A percentile compares a stretch with the other conserved stretches of the same genome.
Evolutionary conservation across 1,140 invertebrate species (phyloP).

Genomic region (Dinoponera quadriceps): DNA sequence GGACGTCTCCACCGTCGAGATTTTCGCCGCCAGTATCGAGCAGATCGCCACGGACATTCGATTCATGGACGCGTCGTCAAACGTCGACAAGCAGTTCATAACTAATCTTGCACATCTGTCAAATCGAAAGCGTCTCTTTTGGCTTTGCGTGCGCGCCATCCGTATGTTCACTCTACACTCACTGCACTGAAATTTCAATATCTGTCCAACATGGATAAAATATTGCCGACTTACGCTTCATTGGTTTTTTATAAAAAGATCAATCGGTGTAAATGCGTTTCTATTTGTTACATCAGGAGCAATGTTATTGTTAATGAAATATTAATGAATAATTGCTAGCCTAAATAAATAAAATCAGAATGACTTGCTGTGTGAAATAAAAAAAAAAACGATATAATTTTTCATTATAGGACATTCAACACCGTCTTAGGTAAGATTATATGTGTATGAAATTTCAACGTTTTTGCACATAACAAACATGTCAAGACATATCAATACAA

Average conservation of each 20-base stretch:
- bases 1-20: constrained; percentile 91
- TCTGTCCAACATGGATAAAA: not conserved
- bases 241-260: constrained; percentile 6
- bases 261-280: constrained; percentile 20
- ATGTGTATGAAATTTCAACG: too few species aligned
- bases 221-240: constrained; percentile 2
- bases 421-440: not conserved
- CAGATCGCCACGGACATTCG: constrained; percentile 94
- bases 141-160: not conserved
- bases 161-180: not conserved
- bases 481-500: constrained; percentile 5
- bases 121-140: constrained; percentile 34
- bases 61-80: constrained; percentile 91
- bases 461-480: not conserved
- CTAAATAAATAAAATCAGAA: constrained; percentile 8
- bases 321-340: not conserved
- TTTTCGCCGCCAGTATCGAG: constrained; percentile 91
- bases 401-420: not conserved
- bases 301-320: not conserved
- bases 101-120: constrained; percentile 90
- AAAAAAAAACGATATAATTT: not conserved
- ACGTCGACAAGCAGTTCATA: constrained; percentile 91
- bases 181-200: constrained; percentile 37
- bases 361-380: not conserved
- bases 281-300: constrained; percentile 4